A percentile compares a stretch with the other conserved stretches of the same genome.
These are phyloP conservation scores for Lymantria monacha DNA, from an alignment of 2,888 invertebrate genomes.

Conservation along the genomic window DNA sequence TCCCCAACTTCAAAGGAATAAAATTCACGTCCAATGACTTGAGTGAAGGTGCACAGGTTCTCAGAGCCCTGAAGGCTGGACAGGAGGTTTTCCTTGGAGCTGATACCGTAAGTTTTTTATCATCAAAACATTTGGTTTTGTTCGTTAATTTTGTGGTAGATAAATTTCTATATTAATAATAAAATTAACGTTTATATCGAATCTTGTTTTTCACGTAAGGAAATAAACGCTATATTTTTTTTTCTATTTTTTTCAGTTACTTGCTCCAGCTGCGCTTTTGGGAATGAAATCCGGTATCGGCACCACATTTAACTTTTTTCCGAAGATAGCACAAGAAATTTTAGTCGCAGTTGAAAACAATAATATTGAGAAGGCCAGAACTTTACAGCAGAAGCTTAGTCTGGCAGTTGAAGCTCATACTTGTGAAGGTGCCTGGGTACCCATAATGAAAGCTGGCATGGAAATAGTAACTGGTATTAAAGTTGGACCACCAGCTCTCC, in stretches of 20 bases:
- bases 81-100: slow-evolving; percentile 85
- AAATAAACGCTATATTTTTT: neutral
- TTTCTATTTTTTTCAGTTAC: slow-evolving; percentile 70
- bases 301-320: slow-evolving; percentile 86
- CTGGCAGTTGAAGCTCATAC: slow-evolving; percentile 76
- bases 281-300: slow-evolving; percentile 89
- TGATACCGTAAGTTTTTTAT: slow-evolving; percentile 81
- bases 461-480: slow-evolving; percentile 81
- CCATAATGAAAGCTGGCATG: slow-evolving; percentile 87
- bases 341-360: slow-evolving; percentile 73
- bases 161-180: no score
- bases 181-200: no score
- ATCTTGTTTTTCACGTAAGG: no score
- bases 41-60: slow-evolving; percentile 84
- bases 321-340: slow-evolving; percentile 81
- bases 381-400: slow-evolving; percentile 78
- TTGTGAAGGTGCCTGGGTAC: slow-evolving; percentile 84
- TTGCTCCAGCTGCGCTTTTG: slow-evolving; percentile 84
- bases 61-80: slow-evolving; percentile 72
- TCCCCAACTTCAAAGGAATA: slow-evolving; percentile 90
- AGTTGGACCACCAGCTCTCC: slow-evolving; percentile 84
- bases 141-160: neutral
- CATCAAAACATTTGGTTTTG: neutral
- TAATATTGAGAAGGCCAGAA: slow-evolving; percentile 69
- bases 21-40: slow-evolving; percentile 90